These are phyloP conservation scores for Latrodectus hesperus DNA, from an alignment of 2,888 invertebrate species.

Conservation along the genomic window DNA sequence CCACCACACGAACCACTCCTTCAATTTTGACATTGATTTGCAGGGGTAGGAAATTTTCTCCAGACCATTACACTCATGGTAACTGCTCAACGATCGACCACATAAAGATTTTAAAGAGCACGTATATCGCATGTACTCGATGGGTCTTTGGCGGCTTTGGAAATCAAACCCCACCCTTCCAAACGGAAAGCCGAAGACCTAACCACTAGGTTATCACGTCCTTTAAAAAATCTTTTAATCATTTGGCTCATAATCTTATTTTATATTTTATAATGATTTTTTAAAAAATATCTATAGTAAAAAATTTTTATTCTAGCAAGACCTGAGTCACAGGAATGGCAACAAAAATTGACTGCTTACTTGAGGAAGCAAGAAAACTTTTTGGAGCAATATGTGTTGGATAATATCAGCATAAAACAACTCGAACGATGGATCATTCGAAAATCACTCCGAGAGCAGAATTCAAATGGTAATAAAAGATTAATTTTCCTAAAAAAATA, in stretches of 20 bases:
- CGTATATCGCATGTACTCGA: too few relatives aligned
- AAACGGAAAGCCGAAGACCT: too few relatives aligned
- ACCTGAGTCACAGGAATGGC: conserved; percentile 16
- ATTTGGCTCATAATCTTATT: background rate
- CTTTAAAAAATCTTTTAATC: background rate
- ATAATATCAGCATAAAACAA: conserved; percentile 80
- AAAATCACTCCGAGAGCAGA: conserved; percentile 76
- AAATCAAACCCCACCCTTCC: too few relatives aligned
- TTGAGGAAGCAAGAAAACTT: conserved; percentile 81
- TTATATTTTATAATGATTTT: background rate
- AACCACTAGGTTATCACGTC: too few relatives aligned
- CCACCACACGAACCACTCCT: too few relatives aligned
- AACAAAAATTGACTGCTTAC: conserved; percentile 64
- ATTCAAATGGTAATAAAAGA: conserved; percentile 6
- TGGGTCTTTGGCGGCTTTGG: too few relatives aligned
- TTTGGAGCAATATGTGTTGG: conserved; percentile 81
- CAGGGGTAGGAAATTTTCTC: too few relatives aligned
- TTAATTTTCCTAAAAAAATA: too few relatives aligned
- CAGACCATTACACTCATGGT: too few relatives aligned
- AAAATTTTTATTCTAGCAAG: conserved; percentile 14
- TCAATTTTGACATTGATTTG: too few relatives aligned
- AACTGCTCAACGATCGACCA: too few relatives aligned
- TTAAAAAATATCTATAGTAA: background rate
- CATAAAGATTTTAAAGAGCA: too few relatives aligned
- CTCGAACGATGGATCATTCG: conserved; percentile 82